phyloP scores from a whole-genome alignment of 2,888 invertebrate genomes.

The Cantharis rustica region DNA sequence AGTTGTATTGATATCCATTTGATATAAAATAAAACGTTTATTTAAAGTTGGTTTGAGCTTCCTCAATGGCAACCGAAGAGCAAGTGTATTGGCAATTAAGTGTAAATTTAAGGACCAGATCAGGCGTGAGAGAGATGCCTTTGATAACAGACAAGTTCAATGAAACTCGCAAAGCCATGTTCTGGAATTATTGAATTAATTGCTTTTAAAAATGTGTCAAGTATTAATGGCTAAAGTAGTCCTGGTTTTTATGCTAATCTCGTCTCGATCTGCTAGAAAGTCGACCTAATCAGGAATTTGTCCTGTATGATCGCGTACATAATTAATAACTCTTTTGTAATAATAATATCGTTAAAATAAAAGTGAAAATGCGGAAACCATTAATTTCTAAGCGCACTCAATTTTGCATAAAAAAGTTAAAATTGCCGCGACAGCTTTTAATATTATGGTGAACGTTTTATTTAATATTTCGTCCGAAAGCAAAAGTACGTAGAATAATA shows the following conservation, averaged over 20 bases:
- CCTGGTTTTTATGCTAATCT: slow-evolving; percentile 22
- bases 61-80: not conserved
- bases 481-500: not conserved
- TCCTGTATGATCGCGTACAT: slow-evolving; percentile 12
- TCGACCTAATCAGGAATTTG: slow-evolving; percentile 8
- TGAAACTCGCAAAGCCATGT: slow-evolving; percentile 24
- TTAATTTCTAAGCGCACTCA: slow-evolving; percentile 2
- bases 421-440: not conserved
- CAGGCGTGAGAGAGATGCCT: slow-evolving; percentile 27
- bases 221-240: slow-evolving; percentile 26
- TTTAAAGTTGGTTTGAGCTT: not conserved
- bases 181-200: slow-evolving; percentile 26
- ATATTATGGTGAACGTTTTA: not conserved
- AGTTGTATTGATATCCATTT: slow-evolving; percentile 27
- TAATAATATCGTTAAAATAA: slow-evolving; percentile 15
- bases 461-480: not conserved
- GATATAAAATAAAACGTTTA: slow-evolving; percentile 28
- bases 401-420: slow-evolving; percentile 4
- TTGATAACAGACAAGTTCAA: slow-evolving; percentile 27
- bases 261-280: slow-evolving; percentile 15
- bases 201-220: slow-evolving; percentile 30
- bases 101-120: slow-evolving; percentile 17
- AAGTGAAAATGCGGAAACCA: slow-evolving; percentile 7
- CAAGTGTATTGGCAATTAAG: slow-evolving; percentile 7
- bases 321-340: slow-evolving; percentile 16